phyloP scores from a whole-genome alignment of 2,113 vertebrate genomes.

The Sclerurus mexicanus region DNA sequence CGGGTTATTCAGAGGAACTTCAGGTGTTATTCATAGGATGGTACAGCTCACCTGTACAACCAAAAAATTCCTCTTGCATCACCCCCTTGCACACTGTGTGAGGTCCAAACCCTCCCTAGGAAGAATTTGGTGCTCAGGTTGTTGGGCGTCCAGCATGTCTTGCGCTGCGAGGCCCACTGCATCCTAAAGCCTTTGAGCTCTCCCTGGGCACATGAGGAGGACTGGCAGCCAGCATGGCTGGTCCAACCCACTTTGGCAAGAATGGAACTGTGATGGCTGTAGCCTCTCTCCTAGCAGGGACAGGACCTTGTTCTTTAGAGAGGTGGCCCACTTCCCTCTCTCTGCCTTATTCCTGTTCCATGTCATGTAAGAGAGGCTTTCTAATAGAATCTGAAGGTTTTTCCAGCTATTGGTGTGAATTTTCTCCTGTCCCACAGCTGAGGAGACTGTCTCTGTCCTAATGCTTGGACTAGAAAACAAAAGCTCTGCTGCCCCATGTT shows the following conservation, averaged over 20 bases:
- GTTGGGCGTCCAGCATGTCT: background rate
- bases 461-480: background rate
- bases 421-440: background rate
- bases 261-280: background rate
- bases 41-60: background rate
- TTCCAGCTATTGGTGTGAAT: background rate
- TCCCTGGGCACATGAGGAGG: accelerated
- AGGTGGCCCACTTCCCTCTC: background rate
- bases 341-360: background rate
- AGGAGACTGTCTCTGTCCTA: background rate
- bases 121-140: background rate
- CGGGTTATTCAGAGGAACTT: background rate
- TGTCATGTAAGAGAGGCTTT: background rate
- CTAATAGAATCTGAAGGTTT: background rate
- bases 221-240: background rate
- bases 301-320: background rate
- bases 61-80: background rate
- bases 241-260: background rate
- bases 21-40: background rate
- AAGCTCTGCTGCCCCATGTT: background rate
- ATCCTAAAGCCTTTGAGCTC: background rate
- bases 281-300: background rate
- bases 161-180: accelerated
- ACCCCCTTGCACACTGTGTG: accelerated
- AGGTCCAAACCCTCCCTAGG: background rate